phyloP scores from a whole-genome alignment of 2,797 vertebrate genomes.

The Pantherophis alleghaniensis region DNA sequence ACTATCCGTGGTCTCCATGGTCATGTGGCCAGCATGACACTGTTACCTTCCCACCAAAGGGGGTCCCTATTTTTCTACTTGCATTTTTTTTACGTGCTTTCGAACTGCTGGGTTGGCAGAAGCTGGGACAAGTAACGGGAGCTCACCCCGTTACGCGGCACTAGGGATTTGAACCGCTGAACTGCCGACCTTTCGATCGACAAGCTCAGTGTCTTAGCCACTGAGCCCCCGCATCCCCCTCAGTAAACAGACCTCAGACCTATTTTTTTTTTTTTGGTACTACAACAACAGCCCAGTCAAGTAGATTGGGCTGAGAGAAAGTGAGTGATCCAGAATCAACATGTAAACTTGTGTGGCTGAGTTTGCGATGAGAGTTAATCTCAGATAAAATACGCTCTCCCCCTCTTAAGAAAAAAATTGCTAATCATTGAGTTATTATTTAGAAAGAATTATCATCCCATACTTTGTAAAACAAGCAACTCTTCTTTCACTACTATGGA shows the following conservation, averaged over 20 bases:
- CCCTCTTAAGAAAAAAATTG: not conserved
- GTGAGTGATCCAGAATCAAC: not conserved
- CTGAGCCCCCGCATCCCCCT: not conserved
- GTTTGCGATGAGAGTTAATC: not conserved
- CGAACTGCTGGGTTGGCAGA: no score
- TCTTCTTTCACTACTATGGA: not conserved
- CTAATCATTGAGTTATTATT: not conserved
- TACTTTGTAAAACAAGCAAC: not conserved
- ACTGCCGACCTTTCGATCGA: no score
- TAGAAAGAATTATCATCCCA: not conserved
- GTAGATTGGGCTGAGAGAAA: not conserved
- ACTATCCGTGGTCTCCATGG: no score
- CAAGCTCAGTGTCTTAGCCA: no score
- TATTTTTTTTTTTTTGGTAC: not conserved
- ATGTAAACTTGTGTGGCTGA: not conserved
- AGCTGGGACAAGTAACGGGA: no score
- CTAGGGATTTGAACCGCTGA: no score
- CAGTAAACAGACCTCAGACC: not conserved
- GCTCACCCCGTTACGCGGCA: no score
- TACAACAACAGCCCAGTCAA: not conserved
- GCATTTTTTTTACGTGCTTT: no score
- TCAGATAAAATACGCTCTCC: not conserved
- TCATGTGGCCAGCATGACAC: no score
- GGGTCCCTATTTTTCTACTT: no score
- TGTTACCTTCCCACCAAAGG: no score